Conservation (phyloP, 2,113 vertebrate genomes). For the Oxyruncus cristatus region DNA sequence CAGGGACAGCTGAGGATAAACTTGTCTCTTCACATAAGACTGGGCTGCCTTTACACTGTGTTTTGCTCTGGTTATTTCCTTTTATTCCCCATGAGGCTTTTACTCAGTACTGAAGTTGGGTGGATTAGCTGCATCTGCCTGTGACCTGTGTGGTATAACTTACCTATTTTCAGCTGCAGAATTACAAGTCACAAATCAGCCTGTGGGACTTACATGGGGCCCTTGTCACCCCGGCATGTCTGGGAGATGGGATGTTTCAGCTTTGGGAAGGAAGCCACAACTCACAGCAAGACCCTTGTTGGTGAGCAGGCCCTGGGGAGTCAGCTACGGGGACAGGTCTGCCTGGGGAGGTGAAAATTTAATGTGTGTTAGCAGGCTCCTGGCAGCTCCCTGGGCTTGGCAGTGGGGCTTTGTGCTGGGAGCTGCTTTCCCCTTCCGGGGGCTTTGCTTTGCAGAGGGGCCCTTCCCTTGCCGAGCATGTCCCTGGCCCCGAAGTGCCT, state of each 20-base stretch:
- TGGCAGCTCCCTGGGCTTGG: neutral
- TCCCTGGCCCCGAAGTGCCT: fast-evolving
- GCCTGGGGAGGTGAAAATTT: neutral
- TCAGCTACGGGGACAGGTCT: neutral
- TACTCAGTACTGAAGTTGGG: neutral
- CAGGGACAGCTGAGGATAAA: neutral
- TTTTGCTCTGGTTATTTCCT: neutral
- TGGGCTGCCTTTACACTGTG: neutral
- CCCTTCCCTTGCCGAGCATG: fast-evolving
- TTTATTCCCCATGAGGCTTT: neutral
- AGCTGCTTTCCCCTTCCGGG: neutral
- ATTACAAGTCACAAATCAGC: neutral
- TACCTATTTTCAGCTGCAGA: neutral
- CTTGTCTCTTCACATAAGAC: neutral
- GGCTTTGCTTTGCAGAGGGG: neutral
- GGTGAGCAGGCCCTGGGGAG: neutral
- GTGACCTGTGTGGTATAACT: neutral
- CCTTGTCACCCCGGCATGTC: too few relatives aligned
- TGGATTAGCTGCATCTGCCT: neutral
- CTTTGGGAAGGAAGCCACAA: neutral
- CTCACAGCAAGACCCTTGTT: neutral
- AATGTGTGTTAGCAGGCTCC: neutral
- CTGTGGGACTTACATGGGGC: neutral
- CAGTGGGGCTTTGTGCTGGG: neutral
- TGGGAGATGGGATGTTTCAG: neutral